Evolutionary conservation across 2,888 invertebrate genomes (phyloP).

Genomic region (Nebria salina): DNA sequence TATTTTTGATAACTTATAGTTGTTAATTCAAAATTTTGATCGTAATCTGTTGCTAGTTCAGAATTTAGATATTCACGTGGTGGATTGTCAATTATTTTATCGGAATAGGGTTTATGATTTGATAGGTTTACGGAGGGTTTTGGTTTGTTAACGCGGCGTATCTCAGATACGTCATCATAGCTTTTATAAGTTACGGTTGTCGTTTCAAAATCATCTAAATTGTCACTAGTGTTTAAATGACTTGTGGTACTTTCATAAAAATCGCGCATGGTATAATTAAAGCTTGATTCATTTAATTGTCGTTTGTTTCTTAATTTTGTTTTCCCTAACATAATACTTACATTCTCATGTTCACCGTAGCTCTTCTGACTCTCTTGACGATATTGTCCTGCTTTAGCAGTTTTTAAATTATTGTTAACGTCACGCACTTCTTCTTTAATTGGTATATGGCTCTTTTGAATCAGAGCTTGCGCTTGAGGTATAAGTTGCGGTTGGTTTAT

Average conservation of each 20-base stretch:
- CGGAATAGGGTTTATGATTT: conserved; percentile 22
- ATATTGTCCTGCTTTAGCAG: conserved; percentile 43
- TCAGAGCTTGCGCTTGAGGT: conserved; percentile 4
- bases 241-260: conserved; percentile 44
- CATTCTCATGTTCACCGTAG: conserved; percentile 47
- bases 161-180: not conserved
- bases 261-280: conserved; percentile 31
- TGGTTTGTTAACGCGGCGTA: not conserved
- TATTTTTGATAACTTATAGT: no score
- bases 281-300: not conserved
- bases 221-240: conserved; percentile 49
- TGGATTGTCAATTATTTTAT: no score
- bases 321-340: conserved; percentile 30
- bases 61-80: no score
- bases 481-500: not conserved
- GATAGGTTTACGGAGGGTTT: conserved; percentile 18
- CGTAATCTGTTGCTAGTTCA: no score
- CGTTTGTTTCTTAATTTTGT: not conserved
- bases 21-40: no score
- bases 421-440: conserved; percentile 64
- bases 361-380: conserved; percentile 40
- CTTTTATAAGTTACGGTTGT: conserved; percentile 15
- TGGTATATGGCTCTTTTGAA: conserved; percentile 61
- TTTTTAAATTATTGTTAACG: conserved; percentile 58
- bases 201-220: conserved; percentile 38